Evolutionary conservation across 1,140 invertebrate species (phyloP).

Genomic region (Trichomalopsis sarcophagae): DNA sequence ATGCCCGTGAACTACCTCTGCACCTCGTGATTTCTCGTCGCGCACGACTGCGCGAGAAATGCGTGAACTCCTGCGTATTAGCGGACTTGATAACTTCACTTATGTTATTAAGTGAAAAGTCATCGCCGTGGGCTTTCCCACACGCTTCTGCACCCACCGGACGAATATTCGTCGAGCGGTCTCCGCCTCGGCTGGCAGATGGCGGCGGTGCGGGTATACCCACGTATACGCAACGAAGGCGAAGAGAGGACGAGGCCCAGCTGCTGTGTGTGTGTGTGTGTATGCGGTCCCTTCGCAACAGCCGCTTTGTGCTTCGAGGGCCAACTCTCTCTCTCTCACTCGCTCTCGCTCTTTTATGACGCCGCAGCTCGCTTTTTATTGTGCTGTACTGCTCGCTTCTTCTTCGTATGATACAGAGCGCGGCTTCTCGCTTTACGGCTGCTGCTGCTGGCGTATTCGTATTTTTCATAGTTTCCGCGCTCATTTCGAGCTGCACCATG

Average conservation of each 20-base stretch:
- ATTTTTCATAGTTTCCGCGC: constrained; percentile 3
- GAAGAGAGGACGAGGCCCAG: neutral
- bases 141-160: neutral
- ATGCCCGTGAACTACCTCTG: too few species aligned
- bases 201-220: neutral
- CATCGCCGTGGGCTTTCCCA: constrained; percentile 11
- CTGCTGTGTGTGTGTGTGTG: neutral
- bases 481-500: neutral
- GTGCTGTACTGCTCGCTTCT: neutral
- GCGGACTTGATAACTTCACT: too few species aligned
- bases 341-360: neutral
- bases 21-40: too few species aligned
- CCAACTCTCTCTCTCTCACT: neutral
- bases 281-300: constrained; percentile 13
- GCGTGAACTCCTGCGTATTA: too few species aligned
- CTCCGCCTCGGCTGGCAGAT: neutral
- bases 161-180: neutral
- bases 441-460: neutral
- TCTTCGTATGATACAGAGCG: neutral
- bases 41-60: neutral
- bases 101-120: too few species aligned
- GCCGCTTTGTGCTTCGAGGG: constrained; percentile 12
- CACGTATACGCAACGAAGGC: neutral
- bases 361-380: constrained; percentile 8
- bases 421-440: neutral